phyloP scores from a whole-genome alignment of 2,113 vertebrate genomes.

The Gopherus evgoodei region DNA sequence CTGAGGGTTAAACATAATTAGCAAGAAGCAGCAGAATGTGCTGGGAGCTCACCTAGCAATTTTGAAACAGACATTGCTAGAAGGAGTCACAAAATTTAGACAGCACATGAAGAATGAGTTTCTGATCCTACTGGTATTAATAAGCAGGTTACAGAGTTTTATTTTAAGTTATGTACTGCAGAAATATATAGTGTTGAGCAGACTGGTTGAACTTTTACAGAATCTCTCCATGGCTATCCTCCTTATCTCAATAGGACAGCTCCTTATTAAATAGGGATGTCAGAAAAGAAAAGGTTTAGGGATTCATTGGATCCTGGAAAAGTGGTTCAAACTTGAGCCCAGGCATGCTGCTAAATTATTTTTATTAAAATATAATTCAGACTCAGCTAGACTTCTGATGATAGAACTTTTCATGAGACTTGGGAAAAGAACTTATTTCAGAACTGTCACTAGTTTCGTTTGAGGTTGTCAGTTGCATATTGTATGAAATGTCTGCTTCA shows the following conservation, averaged over 20 bases:
- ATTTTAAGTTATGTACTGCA: background rate
- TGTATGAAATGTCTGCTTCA: background rate
- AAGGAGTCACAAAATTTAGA: background rate
- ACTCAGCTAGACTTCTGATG: background rate
- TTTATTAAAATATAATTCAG: background rate
- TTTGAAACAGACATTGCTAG: background rate
- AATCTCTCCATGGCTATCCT: background rate
- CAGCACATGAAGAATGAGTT: background rate
- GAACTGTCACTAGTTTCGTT: background rate
- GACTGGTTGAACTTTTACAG: background rate
- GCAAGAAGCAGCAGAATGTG: background rate
- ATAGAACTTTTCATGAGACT: background rate
- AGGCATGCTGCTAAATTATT: background rate
- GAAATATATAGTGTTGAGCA: background rate
- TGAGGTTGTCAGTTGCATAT: background rate
- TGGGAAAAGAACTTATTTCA: background rate
- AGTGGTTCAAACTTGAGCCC: background rate
- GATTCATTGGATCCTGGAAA: background rate
- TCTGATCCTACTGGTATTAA: background rate
- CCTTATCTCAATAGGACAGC: background rate
- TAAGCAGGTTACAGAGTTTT: background rate
- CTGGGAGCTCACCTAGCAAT: background rate
- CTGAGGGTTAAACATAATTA: background rate
- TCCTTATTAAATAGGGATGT: background rate
- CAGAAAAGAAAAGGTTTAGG: background rate